Base-by-base conservation (phyloP, 2,888 invertebrate species). In the Amphipoea oculea region DNA sequence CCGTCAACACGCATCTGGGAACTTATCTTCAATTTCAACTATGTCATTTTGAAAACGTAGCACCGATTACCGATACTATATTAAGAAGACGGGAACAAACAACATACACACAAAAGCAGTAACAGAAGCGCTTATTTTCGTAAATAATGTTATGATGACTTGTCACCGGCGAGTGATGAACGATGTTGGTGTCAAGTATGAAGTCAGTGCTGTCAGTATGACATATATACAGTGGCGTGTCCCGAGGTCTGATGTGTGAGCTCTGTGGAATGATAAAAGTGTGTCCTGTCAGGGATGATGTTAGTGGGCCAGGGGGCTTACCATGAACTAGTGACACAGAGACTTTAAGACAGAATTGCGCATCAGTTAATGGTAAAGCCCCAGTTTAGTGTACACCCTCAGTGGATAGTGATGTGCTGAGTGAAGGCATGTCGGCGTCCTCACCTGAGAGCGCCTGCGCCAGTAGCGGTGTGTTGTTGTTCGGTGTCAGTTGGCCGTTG, bases 381-480 rank as follows among this genome's bases (percentile, higher is more conserved):
- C 69, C 68, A 62, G 48, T 23, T 77, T 62, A 72, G 68, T 69
- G 65, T 42, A 78, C 42, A 71, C 29, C 68, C 80, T 79, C 75
- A 54, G 60, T 76, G 84, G 78, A 81, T 83, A 84, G 86, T 68
- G 74, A 89, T 86, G 89, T 90, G 90, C 89, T 88, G 86, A 88
- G 91, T 90, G 87, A 90, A 89, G 85, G 85, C 73, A 71, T 82
- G 81, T 86, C 82, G 86, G 94, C 94, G 94, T 91, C 90, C 96
- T 96, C 98, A 99, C 99, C 99, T 98, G 99, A 99, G 97, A 99
- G 98, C 95, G 99, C 99, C 98, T 99, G 99, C 97, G 99, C 99
- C 97, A 99, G 98, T 97, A 99, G 98, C 96, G 99, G 99, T 96
- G 99, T 99, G 97, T 99, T 99, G 98, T 99, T 99, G 98, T 99